Evolutionary conservation across 1,140 invertebrate species (phyloP).

Genomic region (Megalonaias nervosa): DNA sequence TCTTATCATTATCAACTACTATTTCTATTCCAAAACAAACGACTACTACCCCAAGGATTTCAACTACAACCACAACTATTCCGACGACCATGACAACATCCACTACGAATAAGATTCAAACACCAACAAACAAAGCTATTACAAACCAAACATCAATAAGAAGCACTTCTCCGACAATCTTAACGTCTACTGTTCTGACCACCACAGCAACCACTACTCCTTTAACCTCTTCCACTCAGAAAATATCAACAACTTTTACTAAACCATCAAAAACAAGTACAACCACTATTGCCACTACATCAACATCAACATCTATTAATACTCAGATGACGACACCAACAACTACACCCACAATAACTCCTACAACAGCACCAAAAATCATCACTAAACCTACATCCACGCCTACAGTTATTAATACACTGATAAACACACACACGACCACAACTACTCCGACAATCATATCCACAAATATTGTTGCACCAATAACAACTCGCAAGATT

Average conservation of each 20-base stretch:
- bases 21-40: too few species aligned
- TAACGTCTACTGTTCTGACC: neutral
- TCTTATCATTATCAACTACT: too few species aligned
- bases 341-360: conserved; percentile 32
- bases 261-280: conserved; percentile 22
- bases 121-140: neutral
- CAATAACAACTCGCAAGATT: too few species aligned
- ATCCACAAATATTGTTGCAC: neutral
- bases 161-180: conserved; percentile 12
- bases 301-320: conserved; percentile 22
- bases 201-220: conserved; percentile 26
- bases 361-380: neutral
- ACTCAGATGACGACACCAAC: conserved; percentile 17
- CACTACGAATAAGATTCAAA: too few species aligned
- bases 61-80: too few species aligned
- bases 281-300: conserved; percentile 24
- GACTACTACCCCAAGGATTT: too few species aligned
- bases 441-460: conserved; percentile 8
- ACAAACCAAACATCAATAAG: neutral
- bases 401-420: neutral
- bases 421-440: neutral
- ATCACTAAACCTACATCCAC: neutral
- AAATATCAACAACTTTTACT: conserved; percentile 27
- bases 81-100: too few species aligned
- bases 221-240: conserved; percentile 19